A percentile compares a stretch with the other conserved stretches of the same genome.
These are phyloP conservation scores for Drosophila niveifrons DNA, from an alignment of 2,888 invertebrate species.

Conservation along the genomic window DNA sequence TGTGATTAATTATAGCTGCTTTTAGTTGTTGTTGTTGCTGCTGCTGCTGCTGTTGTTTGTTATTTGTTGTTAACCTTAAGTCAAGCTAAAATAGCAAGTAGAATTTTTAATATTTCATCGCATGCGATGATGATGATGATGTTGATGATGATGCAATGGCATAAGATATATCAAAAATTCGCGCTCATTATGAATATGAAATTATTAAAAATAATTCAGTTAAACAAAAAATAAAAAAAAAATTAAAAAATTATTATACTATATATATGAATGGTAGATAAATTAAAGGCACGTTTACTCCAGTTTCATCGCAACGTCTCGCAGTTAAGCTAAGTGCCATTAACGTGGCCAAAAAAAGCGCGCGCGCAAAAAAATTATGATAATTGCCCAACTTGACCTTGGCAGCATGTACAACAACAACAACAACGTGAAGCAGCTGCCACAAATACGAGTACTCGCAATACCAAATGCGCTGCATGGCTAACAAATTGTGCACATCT, in stretches of 20 bases:
- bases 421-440: constrained; percentile 35
- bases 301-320: constrained; percentile 65
- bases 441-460: constrained; percentile 52
- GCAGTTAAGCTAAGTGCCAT: constrained; percentile 73
- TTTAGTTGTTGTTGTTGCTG: constrained; percentile 40
- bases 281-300: constrained; percentile 78
- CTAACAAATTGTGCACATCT: constrained; percentile 69
- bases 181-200: constrained; percentile 69
- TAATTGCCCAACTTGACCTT: constrained; percentile 76
- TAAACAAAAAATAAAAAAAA: constrained; percentile 25
- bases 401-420: constrained; percentile 61
- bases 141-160: constrained; percentile 61
- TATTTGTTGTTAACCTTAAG: constrained; percentile 76
- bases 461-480: constrained; percentile 66
- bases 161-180: constrained; percentile 43
- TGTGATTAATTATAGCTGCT: constrained; percentile 59
- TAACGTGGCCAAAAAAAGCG: constrained; percentile 52
- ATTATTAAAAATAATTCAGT: constrained; percentile 70
- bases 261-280: constrained; percentile 7
- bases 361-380: constrained; percentile 61
- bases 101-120: constrained; percentile 72
- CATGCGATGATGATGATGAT: constrained; percentile 59
- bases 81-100: constrained; percentile 75
- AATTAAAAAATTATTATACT: constrained; percentile 6
- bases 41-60: constrained; percentile 24